phyloP scores from a whole-genome alignment of 1,140 invertebrate genomes.

The Harlomillsia oculata region DNA sequence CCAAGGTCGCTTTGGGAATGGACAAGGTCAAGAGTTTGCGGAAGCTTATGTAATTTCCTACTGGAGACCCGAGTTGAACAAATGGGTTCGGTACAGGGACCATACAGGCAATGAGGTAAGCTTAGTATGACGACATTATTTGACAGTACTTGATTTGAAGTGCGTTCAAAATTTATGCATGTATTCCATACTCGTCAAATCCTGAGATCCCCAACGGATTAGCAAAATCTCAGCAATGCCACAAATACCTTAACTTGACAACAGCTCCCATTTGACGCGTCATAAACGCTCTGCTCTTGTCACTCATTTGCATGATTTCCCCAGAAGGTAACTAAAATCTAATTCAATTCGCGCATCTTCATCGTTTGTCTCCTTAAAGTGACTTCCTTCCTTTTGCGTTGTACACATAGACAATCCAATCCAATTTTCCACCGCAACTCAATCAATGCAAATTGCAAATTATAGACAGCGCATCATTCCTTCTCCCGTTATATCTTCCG shows the following conservation, averaged over 20 bases:
- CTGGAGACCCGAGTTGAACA: conserved; percentile 56
- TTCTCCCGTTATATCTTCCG: no score
- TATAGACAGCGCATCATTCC: background rate
- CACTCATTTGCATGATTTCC: conserved; percentile 11
- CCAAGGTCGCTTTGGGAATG: conserved; percentile 77
- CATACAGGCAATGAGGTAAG: conserved; percentile 58
- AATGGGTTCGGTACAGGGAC: conserved; percentile 64
- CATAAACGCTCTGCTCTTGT: background rate
- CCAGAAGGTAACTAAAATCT: conserved; percentile 10
- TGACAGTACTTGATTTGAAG: background rate
- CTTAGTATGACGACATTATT: conserved; percentile 1
- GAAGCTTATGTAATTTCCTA: conserved; percentile 70
- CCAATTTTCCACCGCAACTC: background rate
- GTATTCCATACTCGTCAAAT: background rate
- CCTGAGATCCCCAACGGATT: background rate
- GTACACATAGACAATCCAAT: no score
- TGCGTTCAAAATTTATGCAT: background rate
- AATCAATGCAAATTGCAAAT: conserved; percentile 28
- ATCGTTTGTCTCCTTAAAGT: no score
- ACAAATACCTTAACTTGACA: background rate
- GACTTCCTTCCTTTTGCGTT: no score
- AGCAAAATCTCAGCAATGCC: background rate
- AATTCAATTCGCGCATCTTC: no score
- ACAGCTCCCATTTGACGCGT: background rate
- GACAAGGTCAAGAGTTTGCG: conserved; percentile 66